phyloP scores from a whole-genome alignment of 2,888 invertebrate genomes.

The Eristalis pertinax region DNA sequence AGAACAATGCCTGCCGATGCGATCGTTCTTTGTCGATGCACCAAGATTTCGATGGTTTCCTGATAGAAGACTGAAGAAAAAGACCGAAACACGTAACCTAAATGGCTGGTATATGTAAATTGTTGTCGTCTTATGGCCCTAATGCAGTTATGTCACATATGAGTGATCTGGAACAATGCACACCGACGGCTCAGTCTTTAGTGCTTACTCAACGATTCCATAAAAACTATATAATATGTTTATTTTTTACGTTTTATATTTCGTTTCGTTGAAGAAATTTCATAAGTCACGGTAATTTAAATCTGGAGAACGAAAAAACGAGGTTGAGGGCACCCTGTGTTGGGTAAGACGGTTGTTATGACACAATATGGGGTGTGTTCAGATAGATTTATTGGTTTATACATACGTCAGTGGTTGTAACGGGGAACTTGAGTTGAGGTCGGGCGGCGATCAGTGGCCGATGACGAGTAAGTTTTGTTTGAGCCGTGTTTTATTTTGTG shows the following conservation, averaged over 20 bases:
- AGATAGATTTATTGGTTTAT: background rate
- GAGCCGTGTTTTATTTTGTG: background rate
- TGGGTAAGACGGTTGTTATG: constrained; percentile 7
- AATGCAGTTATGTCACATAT: constrained; percentile 68
- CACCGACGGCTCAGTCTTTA: constrained; percentile 20
- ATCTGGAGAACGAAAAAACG: constrained; percentile 8
- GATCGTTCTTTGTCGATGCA: constrained; percentile 62
- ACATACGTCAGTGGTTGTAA: background rate
- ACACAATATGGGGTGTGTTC: constrained; percentile 1
- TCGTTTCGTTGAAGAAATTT: constrained; percentile 32
- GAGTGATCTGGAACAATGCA: constrained; percentile 67
- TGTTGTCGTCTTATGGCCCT: constrained; percentile 59
- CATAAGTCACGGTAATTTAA: constrained; percentile 45
- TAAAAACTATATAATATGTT: constrained; percentile 41
- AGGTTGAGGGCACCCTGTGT: constrained; percentile 30
- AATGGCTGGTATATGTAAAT: constrained; percentile 51
- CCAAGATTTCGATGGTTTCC: constrained; percentile 29
- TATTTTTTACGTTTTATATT: constrained; percentile 48
- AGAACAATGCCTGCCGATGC: constrained; percentile 45
- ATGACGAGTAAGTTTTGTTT: background rate
- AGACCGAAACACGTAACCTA: constrained; percentile 8
- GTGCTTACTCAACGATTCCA: constrained; percentile 54
- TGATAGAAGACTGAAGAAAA: background rate
- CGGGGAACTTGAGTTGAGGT: background rate
- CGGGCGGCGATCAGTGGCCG: background rate